Evolutionary conservation across 2,797 vertebrate genomes (phyloP).

Genomic region (Zenarchopterus dispar): DNA sequence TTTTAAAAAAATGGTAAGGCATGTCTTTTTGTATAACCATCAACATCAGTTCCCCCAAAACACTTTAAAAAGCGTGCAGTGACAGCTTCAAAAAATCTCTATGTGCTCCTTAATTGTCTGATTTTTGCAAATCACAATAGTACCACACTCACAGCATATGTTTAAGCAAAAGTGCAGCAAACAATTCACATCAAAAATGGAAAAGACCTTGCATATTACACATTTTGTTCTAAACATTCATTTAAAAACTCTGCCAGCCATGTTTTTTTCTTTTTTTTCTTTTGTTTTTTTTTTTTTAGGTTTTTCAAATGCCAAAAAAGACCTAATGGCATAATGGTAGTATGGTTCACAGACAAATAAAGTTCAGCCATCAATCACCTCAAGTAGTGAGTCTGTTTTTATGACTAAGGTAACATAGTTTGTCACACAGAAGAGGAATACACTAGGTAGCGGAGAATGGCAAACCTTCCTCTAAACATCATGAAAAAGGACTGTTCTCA

Average conservation of each 20-base stretch:
- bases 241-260: slow-evolving; percentile 33
- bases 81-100: slow-evolving; percentile 59
- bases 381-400: slow-evolving; percentile 44
- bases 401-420: slow-evolving; percentile 30
- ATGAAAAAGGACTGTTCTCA: slow-evolving; percentile 33
- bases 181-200: slow-evolving; percentile 68
- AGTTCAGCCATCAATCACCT: slow-evolving; percentile 32
- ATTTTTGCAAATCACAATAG: slow-evolving; percentile 70
- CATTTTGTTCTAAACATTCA: slow-evolving; percentile 53
- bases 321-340: slow-evolving; percentile 17
- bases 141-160: slow-evolving; percentile 75
- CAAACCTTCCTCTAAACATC: slow-evolving; percentile 26
- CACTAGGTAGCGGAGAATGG: slow-evolving; percentile 31
- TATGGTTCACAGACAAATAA: slow-evolving; percentile 45
- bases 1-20: slow-evolving; percentile 85
- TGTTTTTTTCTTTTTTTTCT: neutral
- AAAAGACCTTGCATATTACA: slow-evolving; percentile 73
- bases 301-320: slow-evolving; percentile 49
- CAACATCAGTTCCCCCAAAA: slow-evolving; percentile 67
- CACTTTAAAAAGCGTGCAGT: slow-evolving; percentile 74
- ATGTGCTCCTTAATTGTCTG: slow-evolving; percentile 64
- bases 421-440: slow-evolving; percentile 37
- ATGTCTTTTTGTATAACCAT: slow-evolving; percentile 82
- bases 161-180: slow-evolving; percentile 78
- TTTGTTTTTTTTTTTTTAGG: neutral